These are phyloP conservation scores for Ormia ochracea DNA, from an alignment of 2,888 invertebrate species.

Conservation along the genomic window DNA sequence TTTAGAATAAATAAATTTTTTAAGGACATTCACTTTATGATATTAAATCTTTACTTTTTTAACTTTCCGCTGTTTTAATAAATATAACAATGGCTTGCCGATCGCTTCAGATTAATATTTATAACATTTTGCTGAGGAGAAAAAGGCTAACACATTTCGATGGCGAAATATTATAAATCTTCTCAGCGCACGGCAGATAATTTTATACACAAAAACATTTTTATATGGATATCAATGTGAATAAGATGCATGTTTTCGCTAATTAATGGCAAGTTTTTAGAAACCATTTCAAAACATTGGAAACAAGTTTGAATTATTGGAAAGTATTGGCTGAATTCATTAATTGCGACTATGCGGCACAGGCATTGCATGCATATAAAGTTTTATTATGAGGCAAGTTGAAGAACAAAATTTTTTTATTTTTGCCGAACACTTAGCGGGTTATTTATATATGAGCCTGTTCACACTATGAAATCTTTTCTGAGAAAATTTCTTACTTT, in stretches of 20 bases:
- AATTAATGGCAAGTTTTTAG: not conserved
- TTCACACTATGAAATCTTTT: too few species aligned
- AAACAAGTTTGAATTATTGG: not conserved
- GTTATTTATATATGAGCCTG: too few species aligned
- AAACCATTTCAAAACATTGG: not conserved
- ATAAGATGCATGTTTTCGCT: not conserved
- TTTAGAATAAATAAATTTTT: not conserved
- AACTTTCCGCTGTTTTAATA: not conserved
- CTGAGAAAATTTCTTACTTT: too few species aligned
- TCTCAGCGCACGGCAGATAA: not conserved
- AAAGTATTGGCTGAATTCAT: not conserved
- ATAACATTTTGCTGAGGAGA: conserved; percentile 7
- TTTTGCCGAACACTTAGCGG: too few species aligned
- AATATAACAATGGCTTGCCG: not conserved
- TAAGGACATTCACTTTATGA: not conserved
- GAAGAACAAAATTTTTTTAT: too few species aligned
- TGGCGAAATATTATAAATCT: not conserved
- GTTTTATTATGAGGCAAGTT: conserved; percentile 26
- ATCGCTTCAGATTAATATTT: conserved; percentile 7
- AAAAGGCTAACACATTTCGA: not conserved
- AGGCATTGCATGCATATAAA: not conserved
- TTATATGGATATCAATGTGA: not conserved
- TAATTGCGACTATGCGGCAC: not conserved
- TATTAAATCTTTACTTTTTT: not conserved
- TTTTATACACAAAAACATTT: not conserved